Base-by-base conservation (phyloP, 2,797 vertebrate genomes). In the Heliangelus exortis region DNA sequence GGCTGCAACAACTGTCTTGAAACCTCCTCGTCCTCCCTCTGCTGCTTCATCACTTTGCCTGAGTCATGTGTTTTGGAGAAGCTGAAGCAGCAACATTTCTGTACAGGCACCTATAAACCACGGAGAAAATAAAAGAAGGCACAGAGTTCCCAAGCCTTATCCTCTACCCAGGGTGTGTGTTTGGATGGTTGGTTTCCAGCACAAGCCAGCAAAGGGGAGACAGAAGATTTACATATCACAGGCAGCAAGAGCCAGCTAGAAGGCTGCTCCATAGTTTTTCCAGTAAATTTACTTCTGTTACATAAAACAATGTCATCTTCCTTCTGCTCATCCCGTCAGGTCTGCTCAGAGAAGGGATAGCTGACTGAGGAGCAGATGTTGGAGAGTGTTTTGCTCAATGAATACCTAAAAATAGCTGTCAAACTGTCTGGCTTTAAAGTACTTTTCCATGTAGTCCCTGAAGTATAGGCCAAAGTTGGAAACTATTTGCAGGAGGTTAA, bases 381-480 rank as follows among this genome's bases (percentile, higher is more conserved):
- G 90, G 57, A 87, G 89, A 81, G 63, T 12, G 31, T 82, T 96
- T 95, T 96, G 92, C 94, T 95, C 85, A 68, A 95, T 67, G 84
- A 91, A 90, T 36, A 39, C 55, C 93, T 91, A 95, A 94, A 94
- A 96, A 96, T 95, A 97, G 87, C 79, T 62, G 22, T 69, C 94
- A 91, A 55, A 87, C 84, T 75, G 62, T 41, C 77, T 92, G 53
- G 29, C 72, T 96, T 72, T 57, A 74, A 97, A 97, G 96, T 93
- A 96, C 85, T 94, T 97, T 97, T 96, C 91, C 90, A 82, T 97
- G 97, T 96, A 95, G 78, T 96, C 96, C 88, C 91, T 51, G 23
- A 87, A 91, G 96, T 58, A 83, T 3, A 43, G 57, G 59, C 51
- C 74, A 82, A 94, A 96, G 59, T 90, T 89, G 77, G 86, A 34